These are phyloP conservation scores for Drosophila guanche DNA, from an alignment of 1,140 invertebrate species.

Conservation along the genomic window DNA sequence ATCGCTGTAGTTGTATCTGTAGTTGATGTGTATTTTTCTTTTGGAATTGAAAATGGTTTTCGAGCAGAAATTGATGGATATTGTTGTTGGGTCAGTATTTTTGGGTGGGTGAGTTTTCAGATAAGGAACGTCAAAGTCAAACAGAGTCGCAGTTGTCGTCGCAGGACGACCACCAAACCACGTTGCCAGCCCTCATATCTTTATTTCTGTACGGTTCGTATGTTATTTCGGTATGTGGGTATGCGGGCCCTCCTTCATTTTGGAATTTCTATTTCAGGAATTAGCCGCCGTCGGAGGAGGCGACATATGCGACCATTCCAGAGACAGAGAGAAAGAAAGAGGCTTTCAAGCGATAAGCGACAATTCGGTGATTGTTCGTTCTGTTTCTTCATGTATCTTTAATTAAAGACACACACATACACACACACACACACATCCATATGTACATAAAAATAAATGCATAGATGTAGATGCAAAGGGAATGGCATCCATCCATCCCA, in stretches of 20 bases:
- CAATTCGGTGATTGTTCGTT: no score
- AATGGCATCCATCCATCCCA: no score
- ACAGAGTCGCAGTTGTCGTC: no score
- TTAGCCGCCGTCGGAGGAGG: constrained; percentile 43
- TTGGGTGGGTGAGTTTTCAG: no score
- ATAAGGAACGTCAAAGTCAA: no score
- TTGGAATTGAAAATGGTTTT: no score
- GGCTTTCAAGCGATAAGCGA: constrained; percentile 32
- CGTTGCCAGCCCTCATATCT: background rate
- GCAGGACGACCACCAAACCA: no score
- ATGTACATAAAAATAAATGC: background rate
- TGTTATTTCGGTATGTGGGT: constrained; percentile 8
- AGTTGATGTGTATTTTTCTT: no score
- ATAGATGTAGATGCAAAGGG: no score
- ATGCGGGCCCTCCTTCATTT: constrained; percentile 53
- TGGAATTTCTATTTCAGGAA: constrained; percentile 72
- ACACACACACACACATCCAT: constrained; percentile 3
- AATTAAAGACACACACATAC: constrained; percentile 4
- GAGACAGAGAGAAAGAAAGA: constrained; percentile 19
- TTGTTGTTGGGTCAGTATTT: no score
- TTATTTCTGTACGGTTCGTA: constrained; percentile 35
- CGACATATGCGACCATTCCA: constrained; percentile 28
- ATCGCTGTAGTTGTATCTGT: no score
- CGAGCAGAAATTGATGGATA: background rate
- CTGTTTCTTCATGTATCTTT: constrained; percentile 22